phyloP scores from a whole-genome alignment of 2,888 invertebrate genomes.

The Gymnoscelis rufifasciata region DNA sequence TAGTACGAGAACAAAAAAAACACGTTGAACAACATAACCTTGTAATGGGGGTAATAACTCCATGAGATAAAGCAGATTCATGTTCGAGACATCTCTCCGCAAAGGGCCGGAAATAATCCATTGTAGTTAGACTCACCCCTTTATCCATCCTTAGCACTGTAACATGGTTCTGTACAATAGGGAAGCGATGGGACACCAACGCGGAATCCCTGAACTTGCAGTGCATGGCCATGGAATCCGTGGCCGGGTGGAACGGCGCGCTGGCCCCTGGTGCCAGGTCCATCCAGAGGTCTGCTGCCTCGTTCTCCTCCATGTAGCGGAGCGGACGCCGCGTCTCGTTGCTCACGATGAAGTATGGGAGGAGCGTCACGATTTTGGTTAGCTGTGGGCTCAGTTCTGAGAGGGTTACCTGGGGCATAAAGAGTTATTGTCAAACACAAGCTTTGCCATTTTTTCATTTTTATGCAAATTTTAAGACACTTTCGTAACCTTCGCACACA shows the following conservation, averaged over 20 bases:
- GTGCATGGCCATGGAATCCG: conserved; percentile 88
- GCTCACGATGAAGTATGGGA: conserved; percentile 87
- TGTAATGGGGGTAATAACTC: too few species aligned
- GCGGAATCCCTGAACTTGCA: conserved; percentile 88
- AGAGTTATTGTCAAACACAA: neutral
- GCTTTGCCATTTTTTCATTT: too few species aligned
- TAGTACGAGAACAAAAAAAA: too few species aligned
- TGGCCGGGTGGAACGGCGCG: conserved; percentile 89
- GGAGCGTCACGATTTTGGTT: conserved; percentile 87
- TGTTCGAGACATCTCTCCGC: too few species aligned
- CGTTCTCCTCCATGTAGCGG: conserved; percentile 91
- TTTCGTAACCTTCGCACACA: too few species aligned
- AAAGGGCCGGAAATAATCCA: too few species aligned
- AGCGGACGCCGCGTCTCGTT: conserved; percentile 82
- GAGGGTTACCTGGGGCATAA: conserved; percentile 75
- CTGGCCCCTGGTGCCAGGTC: conserved; percentile 85
- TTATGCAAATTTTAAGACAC: too few species aligned
- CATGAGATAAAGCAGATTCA: too few species aligned
- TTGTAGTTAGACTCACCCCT: conserved; percentile 85
- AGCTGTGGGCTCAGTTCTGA: conserved; percentile 85
- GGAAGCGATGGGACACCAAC: conserved; percentile 87
- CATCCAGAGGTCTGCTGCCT: conserved; percentile 90
- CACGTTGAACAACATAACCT: too few species aligned
- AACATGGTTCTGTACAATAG: conserved; percentile 82
- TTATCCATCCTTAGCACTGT: conserved; percentile 90